Evolutionary conservation across 2,797 vertebrate species (phyloP), one percentile per base, ranked within the genome.

Genomic region (Chloroceryle inda): DNA sequence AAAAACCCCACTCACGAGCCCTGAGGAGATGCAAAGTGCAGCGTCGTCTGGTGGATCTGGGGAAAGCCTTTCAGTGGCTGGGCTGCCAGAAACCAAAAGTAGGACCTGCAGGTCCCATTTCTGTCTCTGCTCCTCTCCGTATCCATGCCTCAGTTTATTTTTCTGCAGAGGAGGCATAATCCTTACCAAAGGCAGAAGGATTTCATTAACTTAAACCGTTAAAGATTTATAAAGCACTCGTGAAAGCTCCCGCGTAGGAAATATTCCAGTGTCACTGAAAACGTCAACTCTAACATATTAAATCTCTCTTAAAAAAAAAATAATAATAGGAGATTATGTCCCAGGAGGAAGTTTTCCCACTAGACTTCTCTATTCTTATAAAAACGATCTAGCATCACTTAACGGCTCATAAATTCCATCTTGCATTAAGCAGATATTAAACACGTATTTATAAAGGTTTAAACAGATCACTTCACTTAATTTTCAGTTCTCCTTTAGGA

Each of bases 331-430:
- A 96, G 95, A 97, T 97, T 98, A 94, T 80, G 90, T 98, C 97
- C 97, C 97, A 96, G 85, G 96, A 98, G 98, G 96, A 97, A 96
- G 95, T 96, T 91, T 96, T 89, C 96, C 95, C 95, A 88, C 90
- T 16, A 97, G 96, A 97, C 67, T 95, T 95, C 95, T 97, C 93
- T 94, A 89, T 97, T 97, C 94, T 97, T 96, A 96, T 66, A 97
- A 96, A 98, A 96, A 72, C 16, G 68, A 81, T 92, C 95, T 9
- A 29, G 85, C 89, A 50, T 91, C 95, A 88, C 94, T 97, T 97
- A 96, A 95, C 58, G 78, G 92, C 96, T 97, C 96, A 98, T 97
- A 96, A 97, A 96, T 97, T 96, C 97, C 95, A 77, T 91, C 96
- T 93, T 62, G 58, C 92, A 96, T 95, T 97, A 97, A 77, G 94